These are phyloP conservation scores for Crotophaga sulcirostris DNA, from an alignment of 2,113 vertebrate species.

Conservation along the genomic window DNA sequence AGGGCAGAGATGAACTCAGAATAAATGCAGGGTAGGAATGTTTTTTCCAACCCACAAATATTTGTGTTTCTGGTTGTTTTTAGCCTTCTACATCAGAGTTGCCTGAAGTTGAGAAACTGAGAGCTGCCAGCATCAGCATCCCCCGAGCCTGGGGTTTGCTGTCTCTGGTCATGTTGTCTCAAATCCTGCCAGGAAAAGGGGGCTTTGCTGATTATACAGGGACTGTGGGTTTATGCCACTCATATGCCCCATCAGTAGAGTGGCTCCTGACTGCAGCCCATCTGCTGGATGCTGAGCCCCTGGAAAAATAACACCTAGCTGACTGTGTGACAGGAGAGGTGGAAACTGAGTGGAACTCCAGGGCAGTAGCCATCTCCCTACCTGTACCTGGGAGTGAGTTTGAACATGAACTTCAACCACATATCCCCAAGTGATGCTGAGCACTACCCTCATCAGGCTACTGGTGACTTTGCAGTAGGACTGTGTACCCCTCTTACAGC, in stretches of 20 bases:
- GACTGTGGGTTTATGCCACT: not conserved
- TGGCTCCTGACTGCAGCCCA: not conserved
- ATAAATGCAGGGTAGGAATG: not conserved
- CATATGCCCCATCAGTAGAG: accelerated
- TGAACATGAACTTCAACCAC: not conserved
- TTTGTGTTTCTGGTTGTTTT: not conserved
- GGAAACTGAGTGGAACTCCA: not conserved
- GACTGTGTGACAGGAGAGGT: not conserved
- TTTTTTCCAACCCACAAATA: not conserved
- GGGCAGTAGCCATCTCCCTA: not conserved
- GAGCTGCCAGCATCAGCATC: not conserved
- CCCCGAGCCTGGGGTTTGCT: not conserved
- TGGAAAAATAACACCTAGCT: not conserved
- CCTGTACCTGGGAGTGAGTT: not conserved
- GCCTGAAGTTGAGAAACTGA: not conserved
- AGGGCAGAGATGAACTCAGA: not conserved
- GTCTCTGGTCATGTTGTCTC: not conserved
- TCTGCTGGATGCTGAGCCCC: not conserved
- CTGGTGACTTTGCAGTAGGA: not conserved
- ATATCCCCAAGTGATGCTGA: accelerated
- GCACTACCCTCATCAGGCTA: not conserved
- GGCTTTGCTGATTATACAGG: accelerated
- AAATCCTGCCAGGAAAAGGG: not conserved
- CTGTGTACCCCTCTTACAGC: not conserved
- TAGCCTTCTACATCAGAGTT: not conserved